A percentile compares a stretch with the other conserved stretches of the same genome.
phyloP scores from a whole-genome alignment of 1,140 invertebrate genomes.

The Pygmarrhopalites habei region DNA sequence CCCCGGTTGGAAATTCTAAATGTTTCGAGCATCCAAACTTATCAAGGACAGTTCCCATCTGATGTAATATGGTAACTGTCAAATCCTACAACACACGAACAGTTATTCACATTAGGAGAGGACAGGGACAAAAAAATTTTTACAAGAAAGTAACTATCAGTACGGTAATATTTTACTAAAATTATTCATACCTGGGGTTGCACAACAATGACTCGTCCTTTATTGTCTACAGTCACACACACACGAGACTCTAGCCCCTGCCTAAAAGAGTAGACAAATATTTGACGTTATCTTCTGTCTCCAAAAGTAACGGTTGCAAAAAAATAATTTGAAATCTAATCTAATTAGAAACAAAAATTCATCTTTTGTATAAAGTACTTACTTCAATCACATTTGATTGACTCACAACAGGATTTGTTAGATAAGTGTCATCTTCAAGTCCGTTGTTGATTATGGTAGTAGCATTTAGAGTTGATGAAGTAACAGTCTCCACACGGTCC shows the following conservation, averaged over 20 bases:
- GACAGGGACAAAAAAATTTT: too few species aligned
- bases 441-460: not conserved
- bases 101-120: too few species aligned
- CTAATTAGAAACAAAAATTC: too few species aligned
- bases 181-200: constrained; percentile 82
- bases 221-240: constrained; percentile 95
- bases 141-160: too few species aligned
- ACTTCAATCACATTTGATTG: constrained; percentile 9
- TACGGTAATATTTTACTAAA: too few species aligned
- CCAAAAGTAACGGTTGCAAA: too few species aligned
- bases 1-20: constrained; percentile 97
- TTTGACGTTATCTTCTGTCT: too few species aligned
- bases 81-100: constrained; percentile 69
- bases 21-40: constrained; percentile 98
- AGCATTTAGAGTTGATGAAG: not conserved
- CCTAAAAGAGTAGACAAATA: too few species aligned
- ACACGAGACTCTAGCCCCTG: too few species aligned
- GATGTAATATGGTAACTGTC: constrained; percentile 98
- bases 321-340: too few species aligned
- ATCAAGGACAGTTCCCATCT: constrained; percentile 89
- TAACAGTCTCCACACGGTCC: not conserved
- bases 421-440: constrained; percentile 5
- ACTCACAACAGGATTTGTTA: constrained; percentile 9
- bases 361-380: too few species aligned
- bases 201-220: constrained; percentile 95